These are phyloP conservation scores for Pachliopta kotzebuea DNA, from an alignment of 2,888 invertebrate species.

Conservation along the genomic window DNA sequence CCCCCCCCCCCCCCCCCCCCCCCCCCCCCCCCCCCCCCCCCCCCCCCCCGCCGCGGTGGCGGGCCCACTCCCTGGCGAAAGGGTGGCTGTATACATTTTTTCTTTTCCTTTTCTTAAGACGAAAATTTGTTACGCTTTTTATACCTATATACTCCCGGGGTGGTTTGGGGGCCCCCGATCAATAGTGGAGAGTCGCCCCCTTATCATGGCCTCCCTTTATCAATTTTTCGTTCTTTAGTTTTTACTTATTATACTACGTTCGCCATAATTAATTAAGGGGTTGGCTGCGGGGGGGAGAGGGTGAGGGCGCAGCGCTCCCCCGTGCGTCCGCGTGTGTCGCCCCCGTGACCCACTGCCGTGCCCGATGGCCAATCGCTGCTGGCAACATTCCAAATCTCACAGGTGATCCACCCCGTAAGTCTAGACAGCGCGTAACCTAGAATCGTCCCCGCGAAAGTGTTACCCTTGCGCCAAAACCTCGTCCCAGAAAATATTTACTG, in stretches of 20 bases:
- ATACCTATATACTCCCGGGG: constrained; percentile 69
- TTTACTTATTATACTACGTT: constrained; percentile 57
- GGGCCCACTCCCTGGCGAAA: constrained; percentile 41
- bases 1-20: no score
- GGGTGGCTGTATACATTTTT: constrained; percentile 79
- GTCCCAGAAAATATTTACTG: no score
- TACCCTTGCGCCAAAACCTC: no score
- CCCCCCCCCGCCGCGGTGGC: constrained; percentile 37
- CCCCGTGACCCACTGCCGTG: constrained; percentile 22
- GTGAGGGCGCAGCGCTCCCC: no score
- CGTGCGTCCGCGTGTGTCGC: constrained; percentile 12
- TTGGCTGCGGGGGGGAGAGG: constrained; percentile 18
- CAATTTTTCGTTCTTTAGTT: constrained; percentile 76
- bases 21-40: no score
- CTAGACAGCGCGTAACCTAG: constrained; percentile 6
- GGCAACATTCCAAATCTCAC: constrained; percentile 21
- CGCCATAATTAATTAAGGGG: constrained; percentile 43
- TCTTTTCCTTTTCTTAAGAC: constrained; percentile 81
- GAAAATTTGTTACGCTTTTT: constrained; percentile 81
- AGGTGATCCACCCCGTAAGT: constrained; percentile 17
- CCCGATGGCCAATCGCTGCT: constrained; percentile 4
- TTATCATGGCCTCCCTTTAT: constrained; percentile 71
- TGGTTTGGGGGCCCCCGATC: constrained; percentile 62
- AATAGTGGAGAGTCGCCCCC: constrained; percentile 60
- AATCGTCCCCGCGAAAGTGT: no score